Base-by-base conservation (phyloP, 1,140 invertebrate genomes). In the Procambarus clarkii region DNA sequence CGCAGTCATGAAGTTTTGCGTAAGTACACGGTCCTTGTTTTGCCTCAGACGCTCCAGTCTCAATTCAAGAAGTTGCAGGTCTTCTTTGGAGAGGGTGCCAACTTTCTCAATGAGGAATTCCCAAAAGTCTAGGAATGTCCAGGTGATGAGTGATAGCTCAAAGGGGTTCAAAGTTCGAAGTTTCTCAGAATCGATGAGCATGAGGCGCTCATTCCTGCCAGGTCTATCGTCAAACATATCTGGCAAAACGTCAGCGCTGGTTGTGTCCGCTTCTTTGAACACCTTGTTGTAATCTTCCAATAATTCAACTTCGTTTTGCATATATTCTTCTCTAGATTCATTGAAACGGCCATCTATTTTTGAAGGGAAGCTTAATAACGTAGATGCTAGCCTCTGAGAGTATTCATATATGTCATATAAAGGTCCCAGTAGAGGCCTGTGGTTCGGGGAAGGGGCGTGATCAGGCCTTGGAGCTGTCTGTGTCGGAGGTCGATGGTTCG, bases 71-170 rank as follows among this genome's bases (percentile, higher is more conserved):
- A 86, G 48, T 8, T 58, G 87, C 2, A 92, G 92, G 86, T 93
- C 92, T 48, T 91, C 82, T 34, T 86, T 60, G 69, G 91, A 92
- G 8, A 93, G 88, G 21, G 92, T 93, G 9, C 92, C 92, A 3
- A 93, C 91, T 80, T 93, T 91, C 69, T 93, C 92, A 46, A 93
- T 91, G 34, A 93, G 87, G 69, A 93, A 93, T 54, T 90, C 91
- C 92, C 92, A 93, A 76, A 93, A 92, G 44, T 93, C 92, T 46
- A 93, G 74, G 80, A 93, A 93, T 9, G 92, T 93, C 85, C 91
- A 93, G 8, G 92, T 92, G 54, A 93, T 77, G 8, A 92, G 86
- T 44, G 91, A 93, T 50, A 93, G 45, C 50, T 93, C 92, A 74
- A 93, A 91, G 13, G 92, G 90, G 74, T 71, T 86, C 50, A 93